These are phyloP conservation scores for Caenorhabditis sp. DNA, from an alignment of 2,888 invertebrate genomes.

Conservation along the genomic window DNA sequence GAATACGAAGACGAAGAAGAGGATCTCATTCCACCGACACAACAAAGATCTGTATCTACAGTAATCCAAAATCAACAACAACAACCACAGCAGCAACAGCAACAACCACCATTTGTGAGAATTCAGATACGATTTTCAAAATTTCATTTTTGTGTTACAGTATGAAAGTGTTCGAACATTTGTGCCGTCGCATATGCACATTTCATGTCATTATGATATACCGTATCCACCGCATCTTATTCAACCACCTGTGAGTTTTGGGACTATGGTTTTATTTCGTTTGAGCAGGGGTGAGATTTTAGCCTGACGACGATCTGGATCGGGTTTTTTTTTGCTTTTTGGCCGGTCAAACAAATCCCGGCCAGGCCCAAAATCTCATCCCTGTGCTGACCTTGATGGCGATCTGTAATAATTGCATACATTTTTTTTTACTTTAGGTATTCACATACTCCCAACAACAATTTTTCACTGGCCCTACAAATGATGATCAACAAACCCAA, in stretches of 20 bases:
- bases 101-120: conserved; percentile 27
- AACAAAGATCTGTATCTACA: not conserved
- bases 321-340: too few relatives aligned
- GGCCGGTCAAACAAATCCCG: too few relatives aligned
- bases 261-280: too few relatives aligned
- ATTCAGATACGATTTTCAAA: not conserved
- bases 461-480: conserved; percentile 1
- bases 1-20: conserved; percentile 18
- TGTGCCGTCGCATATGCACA: conserved; percentile 45
- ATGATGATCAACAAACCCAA: not conserved
- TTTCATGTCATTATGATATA: conserved; percentile 46
- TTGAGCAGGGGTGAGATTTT: too few relatives aligned
- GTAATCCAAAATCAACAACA: conserved; percentile 14
- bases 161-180: conserved; percentile 40
- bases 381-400: too few relatives aligned
- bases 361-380: too few relatives aligned
- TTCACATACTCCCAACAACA: conserved; percentile 21
- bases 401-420: too few relatives aligned
- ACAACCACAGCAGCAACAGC: conserved; percentile 28
- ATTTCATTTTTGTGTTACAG: conserved; percentile 15
- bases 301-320: too few relatives aligned
- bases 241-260: conserved; percentile 30
- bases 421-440: too few relatives aligned
- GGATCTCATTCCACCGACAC: not conserved
- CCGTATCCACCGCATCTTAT: conserved; percentile 39